Percentiles rank a stretch among this genome's conserved stretches.
Evolutionary conservation across 2,113 vertebrate species (phyloP).

Genomic region (Melospiza georgiana): DNA sequence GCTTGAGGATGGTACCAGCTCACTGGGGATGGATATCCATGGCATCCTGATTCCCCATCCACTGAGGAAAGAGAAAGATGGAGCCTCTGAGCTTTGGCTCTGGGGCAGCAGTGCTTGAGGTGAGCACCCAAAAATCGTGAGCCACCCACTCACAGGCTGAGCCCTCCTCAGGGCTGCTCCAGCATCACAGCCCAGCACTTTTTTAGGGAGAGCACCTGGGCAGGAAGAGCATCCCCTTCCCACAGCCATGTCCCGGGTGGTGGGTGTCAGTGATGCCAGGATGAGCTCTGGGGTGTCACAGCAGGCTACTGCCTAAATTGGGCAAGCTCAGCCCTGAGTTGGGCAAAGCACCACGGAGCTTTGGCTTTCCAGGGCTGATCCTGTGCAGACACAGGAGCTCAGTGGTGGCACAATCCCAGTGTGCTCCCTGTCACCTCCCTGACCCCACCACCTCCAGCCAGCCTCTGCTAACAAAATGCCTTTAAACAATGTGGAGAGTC

Average conservation of each 20-base stretch:
- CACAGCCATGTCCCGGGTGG: accelerated
- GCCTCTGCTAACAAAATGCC: neutral
- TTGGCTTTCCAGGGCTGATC: neutral
- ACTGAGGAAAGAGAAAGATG: neutral
- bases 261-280: neutral
- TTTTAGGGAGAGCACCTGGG: neutral
- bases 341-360: neutral
- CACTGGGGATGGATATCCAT: accelerated
- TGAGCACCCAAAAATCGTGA: neutral
- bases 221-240: neutral
- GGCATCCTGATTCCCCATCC: accelerated
- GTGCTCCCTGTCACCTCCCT: neutral
- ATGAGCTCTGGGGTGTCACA: neutral
- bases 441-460: accelerated
- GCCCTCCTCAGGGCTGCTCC: neutral
- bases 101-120: neutral
- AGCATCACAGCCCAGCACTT: neutral
- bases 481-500: accelerated
- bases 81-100: neutral
- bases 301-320: neutral
- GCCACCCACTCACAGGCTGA: accelerated
- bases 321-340: neutral
- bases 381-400: neutral
- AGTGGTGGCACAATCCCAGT: accelerated
- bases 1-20: neutral